These are phyloP conservation scores for Labroides dimidiatus DNA, from an alignment of 2,797 vertebrate species.

Conservation along the genomic window DNA sequence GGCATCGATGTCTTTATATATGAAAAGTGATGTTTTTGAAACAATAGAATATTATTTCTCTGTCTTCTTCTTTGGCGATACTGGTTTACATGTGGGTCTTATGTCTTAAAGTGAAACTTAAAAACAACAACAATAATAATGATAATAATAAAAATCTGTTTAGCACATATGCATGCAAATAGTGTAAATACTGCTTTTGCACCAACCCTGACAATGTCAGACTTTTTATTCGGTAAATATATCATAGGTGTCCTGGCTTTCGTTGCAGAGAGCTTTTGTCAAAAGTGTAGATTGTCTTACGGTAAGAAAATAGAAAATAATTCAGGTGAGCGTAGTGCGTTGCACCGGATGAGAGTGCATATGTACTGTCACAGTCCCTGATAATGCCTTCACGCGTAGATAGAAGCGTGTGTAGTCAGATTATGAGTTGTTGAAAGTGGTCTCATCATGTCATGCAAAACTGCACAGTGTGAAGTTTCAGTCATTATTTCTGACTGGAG, in stretches of 20 bases:
- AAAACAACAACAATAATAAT: no score
- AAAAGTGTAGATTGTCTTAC: neutral
- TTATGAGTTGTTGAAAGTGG: slow-evolving; percentile 12
- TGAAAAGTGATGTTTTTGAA: neutral
- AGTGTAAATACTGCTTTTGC: neutral
- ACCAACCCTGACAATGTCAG: neutral
- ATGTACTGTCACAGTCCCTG: neutral
- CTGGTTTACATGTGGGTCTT: neutral
- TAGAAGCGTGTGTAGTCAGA: slow-evolving; percentile 8
- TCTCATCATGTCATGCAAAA: no score
- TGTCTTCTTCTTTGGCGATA: rapidly evolving
- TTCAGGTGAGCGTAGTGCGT: neutral
- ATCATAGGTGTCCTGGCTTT: neutral
- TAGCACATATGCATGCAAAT: neutral
- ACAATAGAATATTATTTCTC: neutral
- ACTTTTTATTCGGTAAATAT: neutral
- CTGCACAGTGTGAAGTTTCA: neutral
- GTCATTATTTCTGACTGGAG: slow-evolving; percentile 6
- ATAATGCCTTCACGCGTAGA: neutral
- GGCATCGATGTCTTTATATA: neutral
- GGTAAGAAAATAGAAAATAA: neutral
- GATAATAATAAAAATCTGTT: neutral
- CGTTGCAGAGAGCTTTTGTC: no score
- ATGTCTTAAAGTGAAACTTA: slow-evolving; percentile 23
- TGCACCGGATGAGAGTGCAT: neutral